Evolutionary conservation across 1,140 invertebrate genomes (phyloP), one percentile per base, ranked within the genome.

Genomic region (Latrodectus geometricus): DNA sequence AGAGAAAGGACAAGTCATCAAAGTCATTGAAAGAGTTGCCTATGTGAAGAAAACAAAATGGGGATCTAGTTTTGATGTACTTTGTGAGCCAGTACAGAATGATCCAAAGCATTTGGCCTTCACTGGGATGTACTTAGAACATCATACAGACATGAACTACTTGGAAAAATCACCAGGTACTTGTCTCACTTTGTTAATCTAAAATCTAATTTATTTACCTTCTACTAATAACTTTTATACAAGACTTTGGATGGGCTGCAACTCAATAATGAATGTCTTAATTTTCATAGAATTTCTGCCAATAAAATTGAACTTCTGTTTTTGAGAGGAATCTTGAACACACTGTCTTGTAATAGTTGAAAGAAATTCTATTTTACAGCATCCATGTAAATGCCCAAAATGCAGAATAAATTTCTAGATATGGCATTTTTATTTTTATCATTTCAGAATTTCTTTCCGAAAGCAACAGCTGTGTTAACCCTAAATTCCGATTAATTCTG

Each of bases 101-200:
- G 89, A 90, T 76, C 90, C 90, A 0, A 88, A 88, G 52, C 91
- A 91, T 80, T 82, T 91, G 49, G 90, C 90, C 21, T 90, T 88
- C 56, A 89, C 90, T 66, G 91, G 91, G 9, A 72, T 89, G 54
- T 86, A 89, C 77, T 87, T 91, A 66, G 90, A 91, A 61, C 89
- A 90, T 48, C 91, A 91, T 73, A 91, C 91, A 12, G 91, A 91
- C 65, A 91, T 91, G 90, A 91, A 91, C 77, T 91, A 91, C 78
- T 83, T 90, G 21, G 91, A 91, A 88, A 91, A 91, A 72, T 90
- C 89, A n/a, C 91, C 91, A 17, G 91, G 91, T 86, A 90, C 35
- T 17, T 61, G 11, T 17, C 54, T 11, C 17, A 3, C 8, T 8
- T 61, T 61, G 8, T 61, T n/a, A n/a, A 14, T 14, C 54, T 17